A percentile compares a stretch with the other conserved stretches of the same genome.
Conservation (phyloP, 2,797 vertebrate species). For the Hephaestus fuliginosus region DNA sequence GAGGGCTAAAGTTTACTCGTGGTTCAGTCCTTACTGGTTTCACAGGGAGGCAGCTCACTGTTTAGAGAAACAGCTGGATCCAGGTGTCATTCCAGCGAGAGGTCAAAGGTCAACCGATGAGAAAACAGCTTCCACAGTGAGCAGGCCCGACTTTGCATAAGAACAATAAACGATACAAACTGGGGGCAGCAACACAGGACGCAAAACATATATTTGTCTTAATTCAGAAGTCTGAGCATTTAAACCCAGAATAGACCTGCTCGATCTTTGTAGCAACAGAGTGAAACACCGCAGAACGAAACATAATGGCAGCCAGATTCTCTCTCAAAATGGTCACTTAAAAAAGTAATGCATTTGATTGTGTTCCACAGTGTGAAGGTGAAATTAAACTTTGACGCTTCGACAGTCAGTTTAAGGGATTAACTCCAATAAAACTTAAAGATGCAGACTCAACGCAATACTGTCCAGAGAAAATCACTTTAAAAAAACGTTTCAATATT, state of each 20-base stretch:
- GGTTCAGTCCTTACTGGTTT: slow-evolving; percentile 42
- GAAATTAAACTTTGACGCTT: slow-evolving; percentile 13
- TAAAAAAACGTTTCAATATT: slow-evolving; percentile 34
- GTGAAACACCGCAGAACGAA: slow-evolving; percentile 28
- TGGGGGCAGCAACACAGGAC: slow-evolving; percentile 36
- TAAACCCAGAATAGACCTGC: background rate
- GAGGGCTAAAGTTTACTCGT: slow-evolving; percentile 12
- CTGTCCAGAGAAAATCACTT: slow-evolving; percentile 54
- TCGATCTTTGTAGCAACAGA: slow-evolving; percentile 27
- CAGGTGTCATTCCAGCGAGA: slow-evolving; percentile 47
- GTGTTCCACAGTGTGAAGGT: slow-evolving; percentile 51
- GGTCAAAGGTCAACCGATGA: slow-evolving; percentile 67
- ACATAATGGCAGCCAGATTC: slow-evolving; percentile 8
- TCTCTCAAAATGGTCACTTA: slow-evolving; percentile 27
- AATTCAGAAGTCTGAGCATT: slow-evolving; percentile 15
- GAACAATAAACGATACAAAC: slow-evolving; percentile 44
- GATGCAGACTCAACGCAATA: slow-evolving; percentile 55
- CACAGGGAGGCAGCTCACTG: slow-evolving; percentile 20
- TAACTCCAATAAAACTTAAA: slow-evolving; percentile 21
- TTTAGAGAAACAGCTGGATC: slow-evolving; percentile 34
- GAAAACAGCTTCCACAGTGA: slow-evolving; percentile 76
- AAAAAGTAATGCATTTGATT: slow-evolving; percentile 19
- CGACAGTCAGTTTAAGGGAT: slow-evolving; percentile 13
- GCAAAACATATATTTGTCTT: slow-evolving; percentile 32
- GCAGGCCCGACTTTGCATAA: slow-evolving; percentile 70